Base-by-base conservation (phyloP, 2,888 invertebrate species). In the Deilephila porcellus region DNA sequence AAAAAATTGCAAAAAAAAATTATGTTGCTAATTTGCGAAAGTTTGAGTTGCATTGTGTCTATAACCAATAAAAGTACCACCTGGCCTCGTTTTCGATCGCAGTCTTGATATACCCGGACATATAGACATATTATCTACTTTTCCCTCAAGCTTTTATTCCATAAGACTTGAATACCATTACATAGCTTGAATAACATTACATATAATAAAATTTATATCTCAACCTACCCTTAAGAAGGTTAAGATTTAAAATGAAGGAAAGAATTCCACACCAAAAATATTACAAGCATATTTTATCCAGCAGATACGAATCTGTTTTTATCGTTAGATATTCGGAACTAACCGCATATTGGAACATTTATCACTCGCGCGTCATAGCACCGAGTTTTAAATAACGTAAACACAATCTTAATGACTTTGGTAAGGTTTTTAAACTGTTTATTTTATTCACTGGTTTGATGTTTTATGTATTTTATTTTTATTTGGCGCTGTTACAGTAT, bases 331-430 rank as follows among this genome's bases (percentile, higher is more conserved):
- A 74, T n/a, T 60, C 60, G 70, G 34, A 32, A 52, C 53, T 29
- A 62, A 62, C 53, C 73, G 25, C 67, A 52, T 63, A 73, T 74
- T 72, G 72, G 25, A 29, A 59, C 70, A 60, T 72, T 63, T 74
- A 74, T 74, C 74, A 74, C 37, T 72, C 70, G 72, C 32, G 60
- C 74, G 74, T 74, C 74, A 74, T 72, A 72, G 20, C 60, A 56
- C 56, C 19, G 29, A 60, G 45, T 34, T 64, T 45, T 45, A 45
- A 25, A n/a, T 45, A 64, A 25, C 25, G 52, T 67, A 67, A 67
- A 45, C 60, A 74, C 25, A 37, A 45, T 67, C 45, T 67, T 67
- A 67, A 67, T 52, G 67, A 67, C 67, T 52, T 25, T 52, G 67
- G 67, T 52, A 17, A 17, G 25, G 52, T 67, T 67, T 64, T 67